Evolutionary conservation across 2,888 invertebrate species (phyloP).

Genomic region (Nomada flava): DNA sequence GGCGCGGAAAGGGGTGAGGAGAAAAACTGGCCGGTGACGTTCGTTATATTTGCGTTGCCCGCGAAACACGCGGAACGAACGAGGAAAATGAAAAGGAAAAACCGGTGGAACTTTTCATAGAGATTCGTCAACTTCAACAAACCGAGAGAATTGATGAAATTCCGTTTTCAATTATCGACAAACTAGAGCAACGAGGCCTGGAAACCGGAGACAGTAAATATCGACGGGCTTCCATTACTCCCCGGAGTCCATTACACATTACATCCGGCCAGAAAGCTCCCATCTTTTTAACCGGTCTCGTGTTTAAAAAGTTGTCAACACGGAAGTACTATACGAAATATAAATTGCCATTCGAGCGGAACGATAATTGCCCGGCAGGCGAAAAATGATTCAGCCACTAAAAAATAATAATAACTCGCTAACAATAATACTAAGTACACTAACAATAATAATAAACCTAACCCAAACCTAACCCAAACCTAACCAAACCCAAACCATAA

Average conservation of each 20-base stretch:
- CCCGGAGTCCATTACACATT: conserved; percentile 12
- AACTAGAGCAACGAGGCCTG: background rate
- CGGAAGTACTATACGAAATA: no score
- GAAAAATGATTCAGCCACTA: no score
- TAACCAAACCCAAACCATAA: no score
- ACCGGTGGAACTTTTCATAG: background rate
- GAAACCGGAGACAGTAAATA: conserved; percentile 20
- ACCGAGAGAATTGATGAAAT: conserved; percentile 15
- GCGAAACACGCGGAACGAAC: background rate
- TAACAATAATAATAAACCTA: no score
- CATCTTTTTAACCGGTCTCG: background rate
- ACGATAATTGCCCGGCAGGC: no score
- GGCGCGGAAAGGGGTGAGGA: background rate
- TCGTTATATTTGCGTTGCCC: background rate
- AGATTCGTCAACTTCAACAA: background rate
- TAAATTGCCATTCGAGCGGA: no score
- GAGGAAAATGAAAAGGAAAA: background rate
- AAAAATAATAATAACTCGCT: no score
- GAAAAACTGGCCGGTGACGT: background rate
- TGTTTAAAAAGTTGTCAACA: background rate
- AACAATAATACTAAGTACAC: no score
- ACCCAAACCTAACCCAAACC: no score
- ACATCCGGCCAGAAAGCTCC: background rate
- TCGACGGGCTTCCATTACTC: background rate
- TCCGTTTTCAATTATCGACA: conserved; percentile 21